Percentiles rank a stretch among this genome's conserved stretches.
These are phyloP conservation scores for Lepidochitona cinerea DNA, from an alignment of 2,888 invertebrate species.

Conservation along the genomic window DNA sequence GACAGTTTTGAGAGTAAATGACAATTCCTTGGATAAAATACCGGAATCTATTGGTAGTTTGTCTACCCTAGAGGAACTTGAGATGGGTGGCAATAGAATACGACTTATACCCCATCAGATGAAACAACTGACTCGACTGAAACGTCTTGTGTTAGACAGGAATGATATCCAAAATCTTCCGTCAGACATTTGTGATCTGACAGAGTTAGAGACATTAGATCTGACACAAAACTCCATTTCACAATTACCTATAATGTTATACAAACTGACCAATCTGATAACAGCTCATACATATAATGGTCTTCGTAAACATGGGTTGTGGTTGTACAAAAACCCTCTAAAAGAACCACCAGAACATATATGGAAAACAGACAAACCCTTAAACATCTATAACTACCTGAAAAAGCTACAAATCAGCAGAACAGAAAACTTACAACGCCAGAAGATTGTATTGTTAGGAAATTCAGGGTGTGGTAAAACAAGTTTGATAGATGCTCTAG, in stretches of 20 bases:
- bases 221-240: slow-evolving; percentile 62
- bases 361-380: slow-evolving; percentile 65
- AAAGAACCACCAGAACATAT: slow-evolving; percentile 64
- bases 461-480: slow-evolving; percentile 66
- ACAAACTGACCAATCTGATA: slow-evolving; percentile 54
- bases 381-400: slow-evolving; percentile 63
- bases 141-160: slow-evolving; percentile 50
- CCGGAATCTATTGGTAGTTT: slow-evolving; percentile 57
- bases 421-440: slow-evolving; percentile 64
- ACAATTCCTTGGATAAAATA: slow-evolving; percentile 56
- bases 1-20: slow-evolving; percentile 46
- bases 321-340: slow-evolving; percentile 69
- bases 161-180: slow-evolving; percentile 60
- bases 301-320: slow-evolving; percentile 62
- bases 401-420: slow-evolving; percentile 60
- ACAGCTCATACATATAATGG: slow-evolving; percentile 64
- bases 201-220: slow-evolving; percentile 64
- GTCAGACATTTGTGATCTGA: slow-evolving; percentile 61
- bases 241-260: slow-evolving; percentile 60
- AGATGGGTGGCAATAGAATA: slow-evolving; percentile 60
- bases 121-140: slow-evolving; percentile 53
- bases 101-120: slow-evolving; percentile 56
- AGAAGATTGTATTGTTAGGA: slow-evolving; percentile 64
- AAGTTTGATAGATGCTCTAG: slow-evolving; percentile 54
- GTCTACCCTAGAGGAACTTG: slow-evolving; percentile 55